A percentile compares a stretch with the other conserved stretches of the same genome.
Evolutionary conservation across 2,113 vertebrate species (phyloP).

Genomic region (Salminus brasiliensis): DNA sequence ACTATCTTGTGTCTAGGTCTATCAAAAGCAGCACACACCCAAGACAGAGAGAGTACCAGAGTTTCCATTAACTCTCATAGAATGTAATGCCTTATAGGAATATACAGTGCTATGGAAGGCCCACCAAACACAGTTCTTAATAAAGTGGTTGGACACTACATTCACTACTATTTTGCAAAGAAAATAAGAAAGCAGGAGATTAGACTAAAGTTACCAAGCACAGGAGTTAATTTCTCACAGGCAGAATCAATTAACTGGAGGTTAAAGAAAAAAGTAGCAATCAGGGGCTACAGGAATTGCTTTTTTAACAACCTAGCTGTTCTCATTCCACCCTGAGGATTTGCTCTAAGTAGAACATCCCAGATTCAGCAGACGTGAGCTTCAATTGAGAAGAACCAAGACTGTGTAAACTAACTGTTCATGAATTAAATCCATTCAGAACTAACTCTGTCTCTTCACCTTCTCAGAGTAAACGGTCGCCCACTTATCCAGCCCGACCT

Average conservation of each 20-base stretch:
- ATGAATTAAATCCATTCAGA: no score
- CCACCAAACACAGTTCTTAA: background rate
- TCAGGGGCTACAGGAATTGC: background rate
- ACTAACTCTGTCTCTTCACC: no score
- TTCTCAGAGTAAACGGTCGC: no score
- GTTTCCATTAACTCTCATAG: background rate
- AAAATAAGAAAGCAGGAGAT: no score
- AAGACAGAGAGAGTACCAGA: background rate
- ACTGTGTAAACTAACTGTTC: background rate
- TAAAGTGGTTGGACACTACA: background rate
- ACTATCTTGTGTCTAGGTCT: no score
- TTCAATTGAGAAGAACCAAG: background rate
- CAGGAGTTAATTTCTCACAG: background rate
- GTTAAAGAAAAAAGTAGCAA: background rate
- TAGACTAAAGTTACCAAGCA: background rate
- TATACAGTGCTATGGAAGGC: no score
- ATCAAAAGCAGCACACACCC: no score
- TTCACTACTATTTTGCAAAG: no score
- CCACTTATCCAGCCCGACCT: no score
- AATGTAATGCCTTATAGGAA: no score
- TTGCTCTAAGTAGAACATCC: background rate
- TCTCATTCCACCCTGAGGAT: background rate
- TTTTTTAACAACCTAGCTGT: background rate
- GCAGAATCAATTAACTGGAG: background rate
- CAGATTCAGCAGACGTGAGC: background rate